A percentile compares a stretch with the other conserved stretches of the same genome.
These are phyloP conservation scores for Manacus vitellinus DNA, from an alignment of 2,113 vertebrate genomes.

Conservation along the genomic window DNA sequence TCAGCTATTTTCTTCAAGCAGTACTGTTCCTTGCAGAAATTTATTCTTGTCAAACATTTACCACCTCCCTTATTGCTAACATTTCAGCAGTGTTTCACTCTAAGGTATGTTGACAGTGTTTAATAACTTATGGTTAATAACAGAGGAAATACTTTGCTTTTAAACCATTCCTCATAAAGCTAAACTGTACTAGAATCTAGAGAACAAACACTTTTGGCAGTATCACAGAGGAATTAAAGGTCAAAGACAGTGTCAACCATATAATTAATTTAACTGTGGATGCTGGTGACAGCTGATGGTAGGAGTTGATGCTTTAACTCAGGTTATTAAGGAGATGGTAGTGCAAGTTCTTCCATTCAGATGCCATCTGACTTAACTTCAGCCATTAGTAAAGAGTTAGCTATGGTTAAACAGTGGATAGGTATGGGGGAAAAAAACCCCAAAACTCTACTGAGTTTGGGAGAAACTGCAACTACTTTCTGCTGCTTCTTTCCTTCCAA, in stretches of 20 bases:
- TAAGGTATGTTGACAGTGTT: background rate
- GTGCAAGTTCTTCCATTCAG: background rate
- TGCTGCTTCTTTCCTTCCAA: background rate
- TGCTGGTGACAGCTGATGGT: background rate
- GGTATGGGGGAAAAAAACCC: accelerated
- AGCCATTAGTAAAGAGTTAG: background rate
- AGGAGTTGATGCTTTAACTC: background rate
- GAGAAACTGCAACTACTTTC: background rate
- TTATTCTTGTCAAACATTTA: background rate
- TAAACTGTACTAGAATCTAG: background rate
- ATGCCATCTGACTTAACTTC: background rate
- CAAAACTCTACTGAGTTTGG: background rate
- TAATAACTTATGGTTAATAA: background rate
- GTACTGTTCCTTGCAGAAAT: background rate
- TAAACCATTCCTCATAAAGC: background rate
- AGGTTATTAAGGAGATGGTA: background rate
- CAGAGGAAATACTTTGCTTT: background rate
- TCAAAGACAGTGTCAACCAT: background rate
- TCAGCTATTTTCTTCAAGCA: background rate
- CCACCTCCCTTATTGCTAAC: background rate
- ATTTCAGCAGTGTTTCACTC: background rate
- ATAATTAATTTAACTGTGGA: background rate
- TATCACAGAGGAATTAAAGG: background rate
- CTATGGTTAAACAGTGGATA: background rate
- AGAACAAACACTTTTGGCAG: background rate